Evolutionary conservation across 1,140 invertebrate genomes (phyloP).

Genomic region (Fopius arisanus): DNA sequence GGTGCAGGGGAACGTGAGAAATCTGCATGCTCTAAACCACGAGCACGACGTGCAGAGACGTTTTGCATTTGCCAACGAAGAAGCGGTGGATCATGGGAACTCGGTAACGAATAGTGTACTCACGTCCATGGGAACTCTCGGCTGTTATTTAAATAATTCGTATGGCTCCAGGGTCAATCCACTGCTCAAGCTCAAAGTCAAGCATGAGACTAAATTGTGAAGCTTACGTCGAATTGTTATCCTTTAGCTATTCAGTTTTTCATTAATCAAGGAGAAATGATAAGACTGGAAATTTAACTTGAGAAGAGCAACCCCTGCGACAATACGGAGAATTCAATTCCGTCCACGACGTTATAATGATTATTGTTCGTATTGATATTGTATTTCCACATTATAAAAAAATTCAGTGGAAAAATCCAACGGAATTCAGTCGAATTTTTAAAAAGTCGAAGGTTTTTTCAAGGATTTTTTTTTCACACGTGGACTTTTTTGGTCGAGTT

Average conservation of each 20-base stretch:
- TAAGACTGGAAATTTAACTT: not conserved
- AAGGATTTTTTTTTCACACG: no score
- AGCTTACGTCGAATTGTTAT: no score
- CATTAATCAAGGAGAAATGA: not conserved
- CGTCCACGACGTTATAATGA: not conserved
- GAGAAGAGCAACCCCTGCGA: not conserved
- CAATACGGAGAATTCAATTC: not conserved
- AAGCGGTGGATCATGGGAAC: conserved; percentile 35
- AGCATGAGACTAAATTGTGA: conserved; percentile 61
- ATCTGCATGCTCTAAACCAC: conserved; percentile 25
- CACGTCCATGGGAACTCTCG: conserved; percentile 34
- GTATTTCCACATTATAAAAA: no score
- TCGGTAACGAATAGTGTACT: conserved; percentile 38
- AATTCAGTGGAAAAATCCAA: no score
- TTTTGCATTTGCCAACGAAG: conserved; percentile 44
- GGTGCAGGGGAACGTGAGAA: conserved; percentile 38
- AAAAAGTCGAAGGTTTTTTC: no score
- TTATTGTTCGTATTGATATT: no score
- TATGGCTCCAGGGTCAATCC: conserved; percentile 55
- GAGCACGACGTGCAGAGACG: conserved; percentile 37
- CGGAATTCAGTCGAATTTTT: no score
- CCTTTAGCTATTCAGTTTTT: not conserved
- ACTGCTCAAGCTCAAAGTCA: conserved; percentile 55
- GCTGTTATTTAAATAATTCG: conserved; percentile 52
- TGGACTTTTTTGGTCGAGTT: not conserved